A percentile compares a stretch with the other conserved stretches of the same genome.
phyloP scores from a whole-genome alignment of 1,140 invertebrate species.

The Gryllus bimaculatus region DNA sequence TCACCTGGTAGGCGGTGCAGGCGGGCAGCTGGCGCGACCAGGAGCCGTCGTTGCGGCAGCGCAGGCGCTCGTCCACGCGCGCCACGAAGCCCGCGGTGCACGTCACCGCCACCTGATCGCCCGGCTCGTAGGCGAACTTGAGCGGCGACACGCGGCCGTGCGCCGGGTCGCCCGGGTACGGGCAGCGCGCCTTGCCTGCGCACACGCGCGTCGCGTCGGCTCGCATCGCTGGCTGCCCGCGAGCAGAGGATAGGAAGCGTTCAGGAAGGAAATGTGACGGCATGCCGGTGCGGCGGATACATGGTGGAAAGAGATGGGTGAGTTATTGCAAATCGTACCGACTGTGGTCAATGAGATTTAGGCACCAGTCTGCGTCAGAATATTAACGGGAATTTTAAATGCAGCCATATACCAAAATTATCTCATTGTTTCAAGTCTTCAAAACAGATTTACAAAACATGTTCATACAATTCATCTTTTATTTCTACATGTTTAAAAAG shows the following conservation, averaged over 20 bases:
- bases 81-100: constrained; percentile 56
- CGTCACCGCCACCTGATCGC: constrained; percentile 60
- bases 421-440: too few species aligned
- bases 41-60: constrained; percentile 38
- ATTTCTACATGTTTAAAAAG: too few species aligned
- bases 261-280: too few species aligned
- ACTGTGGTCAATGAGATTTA: neutral
- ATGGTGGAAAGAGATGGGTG: too few species aligned
- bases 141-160: constrained; percentile 59
- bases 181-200: constrained; percentile 61
- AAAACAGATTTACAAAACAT: too few species aligned
- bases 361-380: too few species aligned
- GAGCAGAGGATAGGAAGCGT: too few species aligned
- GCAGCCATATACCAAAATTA: too few species aligned
- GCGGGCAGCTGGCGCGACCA: constrained; percentile 41
- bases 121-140: constrained; percentile 68
- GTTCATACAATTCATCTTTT: too few species aligned
- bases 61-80: constrained; percentile 32
- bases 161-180: constrained; percentile 60
- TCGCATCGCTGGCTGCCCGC: too few species aligned
- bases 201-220: neutral
- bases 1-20: constrained; percentile 36
- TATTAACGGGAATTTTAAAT: too few species aligned
- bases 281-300: too few species aligned
- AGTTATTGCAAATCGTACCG: neutral